Evolutionary conservation across 2,888 invertebrate species (phyloP), one percentile per base, ranked within the genome.

Genomic region (Argyresthia albistria): DNA sequence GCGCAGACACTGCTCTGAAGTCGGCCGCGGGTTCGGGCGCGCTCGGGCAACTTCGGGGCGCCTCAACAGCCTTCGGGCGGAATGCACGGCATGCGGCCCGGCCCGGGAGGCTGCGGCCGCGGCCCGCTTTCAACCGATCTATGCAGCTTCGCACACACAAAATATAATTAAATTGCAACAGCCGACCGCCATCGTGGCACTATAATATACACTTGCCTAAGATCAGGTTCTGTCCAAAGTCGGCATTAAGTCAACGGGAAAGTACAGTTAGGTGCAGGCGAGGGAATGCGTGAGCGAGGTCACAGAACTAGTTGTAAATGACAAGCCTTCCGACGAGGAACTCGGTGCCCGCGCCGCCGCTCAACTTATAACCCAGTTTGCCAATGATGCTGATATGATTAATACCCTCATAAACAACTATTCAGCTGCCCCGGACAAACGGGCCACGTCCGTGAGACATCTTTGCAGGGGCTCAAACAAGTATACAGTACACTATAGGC

Each of bases 241-340:
- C 77, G 66, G 78, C 70, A 82, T 84, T 80, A 84, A 86, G 76
- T 83, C 84, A 84, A 84, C 87, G 81, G 83, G 82, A 87, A 87
- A 83, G 84, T 86, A 87, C 87, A 82, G 87, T 87, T 87, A 87
- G 84, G 74, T 83, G 83, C 87, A 86, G 73, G 82, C 87, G 82
- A 80, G 83, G 84, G 87, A 84, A 87, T 86, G 87, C 82, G 86
- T 87, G 81, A 83, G 87, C 87, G 87, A 87, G 87, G 87, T 87
- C 87, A 87, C 86, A 77, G 83, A 87, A 84, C 87, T 87, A 86
- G 84, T 87, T 81, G 84, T 84, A 79, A 81, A 81, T 84, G 82
- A 86, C 86, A 82, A 78, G 78, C 75, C 77, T 80, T 77, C 75
- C 73, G 72, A 76, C 70, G 76, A 81, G 73, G 73, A 78, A 76